Evolutionary conservation across 2,797 vertebrate genomes (phyloP).

Genomic region (Chaetodon trifasciatus): DNA sequence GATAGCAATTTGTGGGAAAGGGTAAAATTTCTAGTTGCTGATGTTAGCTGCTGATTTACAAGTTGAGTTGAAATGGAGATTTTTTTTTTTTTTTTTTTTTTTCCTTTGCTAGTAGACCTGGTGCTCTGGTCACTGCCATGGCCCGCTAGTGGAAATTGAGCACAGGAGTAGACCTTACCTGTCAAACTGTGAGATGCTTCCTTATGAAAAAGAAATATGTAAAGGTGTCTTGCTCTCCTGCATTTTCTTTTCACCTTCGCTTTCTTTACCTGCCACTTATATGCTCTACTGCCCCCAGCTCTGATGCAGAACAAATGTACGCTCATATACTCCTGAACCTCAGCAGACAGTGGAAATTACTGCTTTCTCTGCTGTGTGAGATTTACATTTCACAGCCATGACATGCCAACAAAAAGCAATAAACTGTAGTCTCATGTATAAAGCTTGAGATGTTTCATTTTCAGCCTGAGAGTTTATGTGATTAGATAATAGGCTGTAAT

Average conservation of each 20-base stretch:
- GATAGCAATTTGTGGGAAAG: slow-evolving; percentile 36
- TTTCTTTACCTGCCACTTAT: slow-evolving; percentile 2
- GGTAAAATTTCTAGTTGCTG: slow-evolving; percentile 21
- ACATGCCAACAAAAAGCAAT: slow-evolving; percentile 25
- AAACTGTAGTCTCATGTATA: slow-evolving; percentile 14
- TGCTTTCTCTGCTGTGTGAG: slow-evolving; percentile 23
- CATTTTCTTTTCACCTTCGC: slow-evolving; percentile 4
- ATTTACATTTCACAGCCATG: slow-evolving; percentile 42
- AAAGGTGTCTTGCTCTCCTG: neutral
- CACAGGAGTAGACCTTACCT: neutral
- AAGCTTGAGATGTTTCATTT: slow-evolving; percentile 15
- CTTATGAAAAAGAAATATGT: slow-evolving; percentile 7
- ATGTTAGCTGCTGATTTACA: slow-evolving; percentile 38
- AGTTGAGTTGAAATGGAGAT: slow-evolving; percentile 16
- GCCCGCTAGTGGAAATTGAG: neutral
- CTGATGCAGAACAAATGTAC: slow-evolving; percentile 5
- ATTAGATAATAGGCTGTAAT: slow-evolving; percentile 1
- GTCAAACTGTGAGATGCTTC: slow-evolving; percentile 13
- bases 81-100: neutral
- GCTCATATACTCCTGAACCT: slow-evolving; percentile 3
- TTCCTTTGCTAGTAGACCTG: neutral
- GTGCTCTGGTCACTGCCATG: neutral
- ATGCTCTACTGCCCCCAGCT: neutral
- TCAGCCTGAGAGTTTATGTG: neutral
- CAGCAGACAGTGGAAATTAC: slow-evolving; percentile 20